Evolutionary conservation across 2,113 vertebrate species (phyloP).

Genomic region (Cricetomys ansorgei): DNA sequence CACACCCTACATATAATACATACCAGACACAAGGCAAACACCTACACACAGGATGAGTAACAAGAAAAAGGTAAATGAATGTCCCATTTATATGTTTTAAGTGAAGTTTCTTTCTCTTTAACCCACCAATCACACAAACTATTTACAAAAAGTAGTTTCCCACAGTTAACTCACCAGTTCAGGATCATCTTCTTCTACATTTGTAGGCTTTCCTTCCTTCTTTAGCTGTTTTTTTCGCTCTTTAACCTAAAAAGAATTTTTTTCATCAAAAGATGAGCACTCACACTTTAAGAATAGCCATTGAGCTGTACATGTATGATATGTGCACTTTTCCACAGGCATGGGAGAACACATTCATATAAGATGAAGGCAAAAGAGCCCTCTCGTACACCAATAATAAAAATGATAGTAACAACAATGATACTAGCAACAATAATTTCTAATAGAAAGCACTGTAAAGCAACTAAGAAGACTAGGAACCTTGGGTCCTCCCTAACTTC

Average conservation of each 20-base stretch:
- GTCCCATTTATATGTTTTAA: not conserved
- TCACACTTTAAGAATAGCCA: conserved; percentile 1
- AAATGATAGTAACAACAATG: not conserved
- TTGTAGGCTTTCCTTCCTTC: conserved; percentile 94
- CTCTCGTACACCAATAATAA: not conserved
- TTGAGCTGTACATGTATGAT: not conserved
- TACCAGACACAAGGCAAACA: not conserved
- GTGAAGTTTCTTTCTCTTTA: not conserved
- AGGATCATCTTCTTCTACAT: conserved; percentile 95
- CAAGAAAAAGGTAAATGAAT: not conserved
- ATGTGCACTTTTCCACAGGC: not conserved
- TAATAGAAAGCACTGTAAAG: not conserved
- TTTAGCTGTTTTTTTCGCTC: conserved; percentile 98
- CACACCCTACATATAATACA: not conserved
- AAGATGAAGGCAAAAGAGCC: not conserved
- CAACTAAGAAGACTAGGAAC: not conserved
- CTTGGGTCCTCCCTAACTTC: not conserved
- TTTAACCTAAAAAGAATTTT: conserved; percentile 90
- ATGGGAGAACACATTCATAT: not conserved
- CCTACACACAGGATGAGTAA: not conserved
- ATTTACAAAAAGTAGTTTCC: not conserved
- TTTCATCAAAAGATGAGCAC: conserved; percentile 68
- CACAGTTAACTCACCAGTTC: conserved; percentile 90
- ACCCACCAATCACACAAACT: not conserved
- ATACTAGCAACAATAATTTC: not conserved